Percentiles rank a stretch among this genome's conserved stretches.
These are phyloP conservation scores for Lepidotrigona ventralis DNA, from an alignment of 1,140 invertebrate species.

Conservation along the genomic window DNA sequence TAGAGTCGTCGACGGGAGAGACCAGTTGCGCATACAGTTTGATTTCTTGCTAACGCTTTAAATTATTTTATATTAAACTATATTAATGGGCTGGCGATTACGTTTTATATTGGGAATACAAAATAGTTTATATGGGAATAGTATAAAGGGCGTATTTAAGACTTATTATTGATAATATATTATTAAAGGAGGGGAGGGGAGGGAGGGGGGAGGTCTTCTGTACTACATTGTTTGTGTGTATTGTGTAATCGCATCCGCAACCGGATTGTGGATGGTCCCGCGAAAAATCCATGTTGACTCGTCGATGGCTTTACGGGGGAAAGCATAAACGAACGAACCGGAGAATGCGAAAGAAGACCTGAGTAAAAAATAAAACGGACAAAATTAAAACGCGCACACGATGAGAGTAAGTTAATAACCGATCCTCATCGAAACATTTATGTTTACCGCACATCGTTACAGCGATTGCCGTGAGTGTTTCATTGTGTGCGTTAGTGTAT, in stretches of 20 bases:
- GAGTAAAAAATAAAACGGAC: conserved; percentile 14
- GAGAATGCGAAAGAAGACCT: background rate
- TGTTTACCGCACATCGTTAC: background rate
- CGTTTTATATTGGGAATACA: background rate
- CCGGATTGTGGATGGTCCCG: conserved; percentile 19
- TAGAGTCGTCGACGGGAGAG: conserved; percentile 13
- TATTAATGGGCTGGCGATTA: conserved; percentile 22
- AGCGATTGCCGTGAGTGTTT: background rate
- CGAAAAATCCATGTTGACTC: background rate
- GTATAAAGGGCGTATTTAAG: background rate
- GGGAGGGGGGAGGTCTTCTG: conserved; percentile 3
- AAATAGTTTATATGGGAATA: background rate
- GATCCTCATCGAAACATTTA: conserved; percentile 19
- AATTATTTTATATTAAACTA: conserved; percentile 23
- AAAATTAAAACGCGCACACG: conserved; percentile 25
- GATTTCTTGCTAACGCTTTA: conserved; percentile 27
- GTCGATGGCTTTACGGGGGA: conserved; percentile 2
- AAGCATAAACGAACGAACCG: background rate
- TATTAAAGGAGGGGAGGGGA: background rate
- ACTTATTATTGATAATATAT: conserved; percentile 24
- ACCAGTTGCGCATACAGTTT: conserved; percentile 13
- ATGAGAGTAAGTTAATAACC: background rate
- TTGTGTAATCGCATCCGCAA: conserved; percentile 24
- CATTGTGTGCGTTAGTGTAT: conserved; percentile 12
- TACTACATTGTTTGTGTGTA: conserved; percentile 20